These are phyloP conservation scores for Eueides isabella DNA, from an alignment of 1,140 invertebrate genomes.

Conservation along the genomic window DNA sequence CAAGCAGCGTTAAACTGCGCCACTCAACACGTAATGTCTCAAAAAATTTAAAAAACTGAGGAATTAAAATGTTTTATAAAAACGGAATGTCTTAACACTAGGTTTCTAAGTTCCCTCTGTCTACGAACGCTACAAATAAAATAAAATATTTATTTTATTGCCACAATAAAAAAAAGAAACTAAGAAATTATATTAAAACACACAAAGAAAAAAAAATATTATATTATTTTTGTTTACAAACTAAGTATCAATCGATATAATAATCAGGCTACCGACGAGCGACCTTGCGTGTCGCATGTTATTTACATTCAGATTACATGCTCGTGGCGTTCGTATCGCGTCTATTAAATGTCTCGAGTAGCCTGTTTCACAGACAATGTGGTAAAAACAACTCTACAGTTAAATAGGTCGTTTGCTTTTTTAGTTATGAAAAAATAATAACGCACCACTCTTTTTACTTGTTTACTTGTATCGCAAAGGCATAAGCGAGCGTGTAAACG, in stretches of 20 bases:
- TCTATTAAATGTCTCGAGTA: slow-evolving; percentile 6
- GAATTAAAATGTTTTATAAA: too few relatives aligned
- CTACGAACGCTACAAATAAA: too few relatives aligned
- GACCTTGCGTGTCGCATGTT: slow-evolving; percentile 7
- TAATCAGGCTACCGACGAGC: neutral
- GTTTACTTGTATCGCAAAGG: too few relatives aligned
- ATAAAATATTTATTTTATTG: neutral
- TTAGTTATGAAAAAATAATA: too few relatives aligned
- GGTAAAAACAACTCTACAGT: neutral
- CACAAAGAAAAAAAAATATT: neutral
- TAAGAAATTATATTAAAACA: neutral
- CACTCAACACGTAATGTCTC: too few relatives aligned
- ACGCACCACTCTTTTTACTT: too few relatives aligned
- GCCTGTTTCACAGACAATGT: neutral
- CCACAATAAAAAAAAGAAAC: neutral
- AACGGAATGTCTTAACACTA: too few relatives aligned
- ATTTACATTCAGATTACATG: slow-evolving; percentile 15
- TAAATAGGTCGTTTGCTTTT: neutral
- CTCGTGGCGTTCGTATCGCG: neutral
- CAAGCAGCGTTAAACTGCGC: too few relatives aligned
- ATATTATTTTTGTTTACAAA: slow-evolving; percentile 7
- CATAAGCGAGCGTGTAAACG: too few relatives aligned
- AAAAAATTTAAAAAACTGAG: too few relatives aligned
- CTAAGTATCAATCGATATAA: neutral
- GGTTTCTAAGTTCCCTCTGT: too few relatives aligned